Conservation (phyloP, 2,113 vertebrate genomes). For the Gasterosteus nipponicus region DNA sequence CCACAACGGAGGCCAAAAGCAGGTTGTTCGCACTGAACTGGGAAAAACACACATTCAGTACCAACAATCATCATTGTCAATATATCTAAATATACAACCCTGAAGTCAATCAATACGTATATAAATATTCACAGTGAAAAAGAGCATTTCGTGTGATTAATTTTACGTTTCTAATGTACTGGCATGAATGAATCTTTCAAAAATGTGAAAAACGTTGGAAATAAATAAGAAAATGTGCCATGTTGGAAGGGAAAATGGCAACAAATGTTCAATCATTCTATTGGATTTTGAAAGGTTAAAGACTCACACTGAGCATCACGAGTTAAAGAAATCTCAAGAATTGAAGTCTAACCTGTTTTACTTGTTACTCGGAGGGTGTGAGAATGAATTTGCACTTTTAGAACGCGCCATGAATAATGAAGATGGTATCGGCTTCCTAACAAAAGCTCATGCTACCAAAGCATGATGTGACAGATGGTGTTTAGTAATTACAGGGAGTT, state of each 20-base stretch:
- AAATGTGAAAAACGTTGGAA: background rate
- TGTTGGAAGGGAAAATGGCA: background rate
- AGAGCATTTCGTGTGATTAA: background rate
- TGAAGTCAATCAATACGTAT: background rate
- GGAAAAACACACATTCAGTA: conserved; percentile 23
- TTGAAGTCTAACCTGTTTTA: conserved; percentile 45
- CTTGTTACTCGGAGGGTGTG: background rate
- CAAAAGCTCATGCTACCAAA: conserved; percentile 15
- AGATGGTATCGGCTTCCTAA: conserved; percentile 56
- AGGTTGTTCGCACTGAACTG: conserved; percentile 70
- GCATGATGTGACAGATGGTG: conserved; percentile 19
- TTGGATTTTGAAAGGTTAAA: background rate
- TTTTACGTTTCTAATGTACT: background rate
- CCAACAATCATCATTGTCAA: background rate
- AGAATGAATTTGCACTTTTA: conserved; percentile 13
- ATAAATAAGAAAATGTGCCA: background rate
- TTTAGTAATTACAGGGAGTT: conserved; percentile 15
- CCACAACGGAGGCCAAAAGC: conserved; percentile 76
- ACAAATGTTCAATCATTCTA: background rate
- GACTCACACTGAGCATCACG: background rate
- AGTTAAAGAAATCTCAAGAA: too few species aligned
- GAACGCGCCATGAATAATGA: conserved; percentile 59
- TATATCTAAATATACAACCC: background rate
- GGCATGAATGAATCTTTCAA: background rate
- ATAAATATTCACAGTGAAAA: background rate